Percentiles rank a stretch among this genome's conserved stretches.
phyloP scores from a whole-genome alignment of 1,140 invertebrate genomes.

The Dendrolimus punctatus region DNA sequence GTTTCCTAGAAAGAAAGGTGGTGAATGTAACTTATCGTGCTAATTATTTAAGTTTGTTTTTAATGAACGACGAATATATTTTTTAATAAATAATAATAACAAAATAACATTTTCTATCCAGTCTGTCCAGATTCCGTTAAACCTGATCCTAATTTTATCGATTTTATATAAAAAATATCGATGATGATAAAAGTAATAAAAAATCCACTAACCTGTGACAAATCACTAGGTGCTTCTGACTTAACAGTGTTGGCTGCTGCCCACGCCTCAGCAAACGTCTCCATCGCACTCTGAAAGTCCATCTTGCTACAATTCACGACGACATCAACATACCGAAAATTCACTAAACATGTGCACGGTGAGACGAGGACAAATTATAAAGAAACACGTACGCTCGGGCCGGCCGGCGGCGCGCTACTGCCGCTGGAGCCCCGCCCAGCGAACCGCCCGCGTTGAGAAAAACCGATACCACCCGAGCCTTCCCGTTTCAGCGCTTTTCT shows the following conservation, averaged over 20 bases:
- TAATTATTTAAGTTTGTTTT: conserved; percentile 2
- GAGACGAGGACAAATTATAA: conserved; percentile 18
- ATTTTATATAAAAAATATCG: too few relatives aligned
- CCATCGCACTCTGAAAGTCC: conserved; percentile 98
- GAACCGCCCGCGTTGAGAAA: conserved; percentile 64
- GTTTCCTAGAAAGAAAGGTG: conserved; percentile 9
- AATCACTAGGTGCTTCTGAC: conserved; percentile 68
- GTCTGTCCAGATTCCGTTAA: too few relatives aligned
- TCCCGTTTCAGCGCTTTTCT: conserved; percentile 70
- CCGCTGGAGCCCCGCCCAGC: conserved; percentile 58
- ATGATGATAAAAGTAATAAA: background rate
- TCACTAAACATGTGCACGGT: conserved; percentile 49
- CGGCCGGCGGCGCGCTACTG: conserved; percentile 63
- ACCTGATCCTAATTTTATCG: too few relatives aligned
- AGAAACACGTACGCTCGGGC: conserved; percentile 38
- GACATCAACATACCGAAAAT: conserved; percentile 63
- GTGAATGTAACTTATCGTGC: conserved; percentile 3
- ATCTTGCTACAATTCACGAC: conserved; percentile 73
- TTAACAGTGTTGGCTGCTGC: conserved; percentile 90
- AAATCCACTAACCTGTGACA: conserved; percentile 74
- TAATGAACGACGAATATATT: too few relatives aligned
- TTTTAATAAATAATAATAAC: too few relatives aligned
- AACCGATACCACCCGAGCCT: conserved; percentile 65
- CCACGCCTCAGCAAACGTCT: conserved; percentile 97
- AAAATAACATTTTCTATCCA: too few relatives aligned